Percentiles rank a stretch among this genome's conserved stretches.
These are phyloP conservation scores for Palaemon carinicauda DNA, from an alignment of 1,140 invertebrate species.

Conservation along the genomic window DNA sequence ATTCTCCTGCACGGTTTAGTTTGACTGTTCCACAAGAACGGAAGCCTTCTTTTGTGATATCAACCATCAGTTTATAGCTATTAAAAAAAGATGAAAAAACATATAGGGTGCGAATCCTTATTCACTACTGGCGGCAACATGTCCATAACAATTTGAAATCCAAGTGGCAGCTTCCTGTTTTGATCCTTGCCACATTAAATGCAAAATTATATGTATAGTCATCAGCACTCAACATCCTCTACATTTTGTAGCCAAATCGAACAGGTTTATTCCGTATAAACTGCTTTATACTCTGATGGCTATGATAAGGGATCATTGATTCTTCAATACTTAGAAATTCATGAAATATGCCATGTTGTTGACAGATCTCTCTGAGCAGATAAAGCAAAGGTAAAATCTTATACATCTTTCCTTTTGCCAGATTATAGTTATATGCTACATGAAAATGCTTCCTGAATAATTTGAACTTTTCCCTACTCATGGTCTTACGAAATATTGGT, in stretches of 20 bases:
- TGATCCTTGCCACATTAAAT: neutral
- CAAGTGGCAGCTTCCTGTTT: neutral
- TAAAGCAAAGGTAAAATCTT: no score
- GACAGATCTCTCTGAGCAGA: no score
- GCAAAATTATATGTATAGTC: no score
- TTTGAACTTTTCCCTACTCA: no score
- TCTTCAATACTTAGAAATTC: no score
- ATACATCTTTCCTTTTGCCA: no score
- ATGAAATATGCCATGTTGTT: no score
- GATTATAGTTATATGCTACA: no score
- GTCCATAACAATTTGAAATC: neutral
- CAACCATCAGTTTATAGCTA: neutral
- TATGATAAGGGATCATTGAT: neutral
- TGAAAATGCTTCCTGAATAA: no score
- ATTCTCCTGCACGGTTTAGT: neutral
- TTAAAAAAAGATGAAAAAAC: neutral
- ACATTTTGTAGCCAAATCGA: no score
- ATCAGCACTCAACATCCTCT: no score
- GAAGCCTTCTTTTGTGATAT: neutral
- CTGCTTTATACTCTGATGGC: neutral
- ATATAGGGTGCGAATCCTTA: neutral
- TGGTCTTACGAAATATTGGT: no score
- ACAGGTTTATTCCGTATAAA: conserved; percentile 11
- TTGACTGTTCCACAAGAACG: neutral
- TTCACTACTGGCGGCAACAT: neutral